These are phyloP conservation scores for Enoplosus armatus DNA, from an alignment of 2,797 vertebrate species.

Conservation along the genomic window DNA sequence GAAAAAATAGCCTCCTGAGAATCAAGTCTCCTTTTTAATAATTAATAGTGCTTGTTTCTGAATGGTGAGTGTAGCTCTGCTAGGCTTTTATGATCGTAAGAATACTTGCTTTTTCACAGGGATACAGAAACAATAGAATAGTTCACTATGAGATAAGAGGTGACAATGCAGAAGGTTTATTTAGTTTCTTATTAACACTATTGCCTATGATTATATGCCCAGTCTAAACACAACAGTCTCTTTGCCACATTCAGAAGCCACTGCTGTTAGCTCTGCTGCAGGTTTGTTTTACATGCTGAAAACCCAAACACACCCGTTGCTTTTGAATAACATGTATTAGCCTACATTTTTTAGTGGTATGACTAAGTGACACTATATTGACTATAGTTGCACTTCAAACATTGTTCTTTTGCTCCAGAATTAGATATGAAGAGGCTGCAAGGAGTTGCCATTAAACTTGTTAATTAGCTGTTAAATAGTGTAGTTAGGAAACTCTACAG, in stretches of 20 bases:
- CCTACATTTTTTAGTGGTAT: background rate
- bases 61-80: background rate
- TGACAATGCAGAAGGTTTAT: background rate
- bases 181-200: background rate
- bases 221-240: background rate
- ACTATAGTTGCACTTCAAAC: conserved; percentile 1
- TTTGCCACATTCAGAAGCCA: background rate
- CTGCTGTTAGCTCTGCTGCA: background rate
- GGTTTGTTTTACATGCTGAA: background rate
- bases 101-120: background rate
- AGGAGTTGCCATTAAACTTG: conserved; percentile 7
- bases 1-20: background rate
- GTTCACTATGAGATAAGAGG: conserved; percentile 4
- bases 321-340: background rate
- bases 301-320: background rate
- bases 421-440: background rate
- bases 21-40: background rate
- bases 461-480: conserved; percentile 32
- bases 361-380: background rate
- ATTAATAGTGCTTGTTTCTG: background rate
- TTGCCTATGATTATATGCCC: background rate
- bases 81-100: background rate
- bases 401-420: background rate
- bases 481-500: conserved; percentile 6
- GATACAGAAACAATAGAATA: background rate